Evolutionary conservation across 2,888 invertebrate genomes (phyloP), one percentile per base, ranked within the genome.

Genomic region (Philonicus albiceps): DNA sequence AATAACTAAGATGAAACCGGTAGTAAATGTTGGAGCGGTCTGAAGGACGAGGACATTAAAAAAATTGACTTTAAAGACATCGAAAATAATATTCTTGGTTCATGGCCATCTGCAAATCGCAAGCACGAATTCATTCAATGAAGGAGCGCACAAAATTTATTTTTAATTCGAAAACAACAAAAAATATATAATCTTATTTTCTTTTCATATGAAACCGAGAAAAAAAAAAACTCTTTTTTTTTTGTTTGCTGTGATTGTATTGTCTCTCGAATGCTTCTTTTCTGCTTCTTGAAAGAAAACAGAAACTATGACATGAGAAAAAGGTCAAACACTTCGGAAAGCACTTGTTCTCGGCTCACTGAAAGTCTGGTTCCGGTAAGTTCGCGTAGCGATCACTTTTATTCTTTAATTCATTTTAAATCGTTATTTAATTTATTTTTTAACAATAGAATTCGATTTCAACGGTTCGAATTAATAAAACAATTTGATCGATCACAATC

Each of bases 241-340:
- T 30, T 34, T 84, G 73, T 40, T 84, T 84, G 34, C 27, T 84
- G 73, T 43, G 37, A 40, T 27, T n/a, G 84, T 73, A 84, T 84
- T 84, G 84, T 84, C 40, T 64, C 22, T 73, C 27, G 43, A 64
- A 31, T 73, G 73, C 40, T 73, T 84, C 43, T 84, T 31, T 73
- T 84, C 73, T 72, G 55, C 43, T 84, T 86, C 83, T 84, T 80
- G 55, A 72, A 72, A 76, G 53, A 78, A 64, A 37, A 76, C 78
- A 73, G 85, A 86, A 86, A 76, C 81, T 85, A 74, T 86, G 86
- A 73, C 86, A 86, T 87, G 81, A 86, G 86, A 88, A 88, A 85
- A 86, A 87, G 87, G 88, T 88, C 88, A 88, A 86, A 86, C 87
- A 87, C 87, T 85, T 87, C 75, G 30, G n/a, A 53, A 64, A 72